Percentiles rank a stretch among this genome's conserved stretches.
phyloP scores from a whole-genome alignment of 2,797 vertebrate species.

The Erethizon dorsatum region DNA sequence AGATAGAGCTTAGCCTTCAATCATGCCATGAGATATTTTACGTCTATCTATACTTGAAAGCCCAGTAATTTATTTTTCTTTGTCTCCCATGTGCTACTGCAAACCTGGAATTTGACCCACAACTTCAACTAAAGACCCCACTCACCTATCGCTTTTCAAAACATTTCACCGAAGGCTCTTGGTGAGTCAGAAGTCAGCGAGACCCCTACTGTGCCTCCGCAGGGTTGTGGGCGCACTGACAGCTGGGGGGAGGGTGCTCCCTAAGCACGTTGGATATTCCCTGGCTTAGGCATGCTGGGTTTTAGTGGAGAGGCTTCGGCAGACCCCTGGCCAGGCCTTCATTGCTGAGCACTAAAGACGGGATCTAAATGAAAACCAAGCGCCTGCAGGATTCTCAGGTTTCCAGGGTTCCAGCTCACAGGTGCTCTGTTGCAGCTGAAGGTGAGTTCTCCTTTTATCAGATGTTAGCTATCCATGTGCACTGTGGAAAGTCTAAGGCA shows the following conservation, averaged over 20 bases:
- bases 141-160: constrained; percentile 82
- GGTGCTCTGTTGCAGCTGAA: constrained; percentile 67
- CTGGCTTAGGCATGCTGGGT: constrained; percentile 73
- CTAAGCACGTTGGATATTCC: constrained; percentile 66
- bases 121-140: constrained; percentile 75
- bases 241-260: constrained; percentile 64
- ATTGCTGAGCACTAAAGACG: constrained; percentile 74
- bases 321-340: constrained; percentile 66
- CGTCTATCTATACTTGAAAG: constrained; percentile 60
- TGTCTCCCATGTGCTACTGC: constrained; percentile 75
- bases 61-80: constrained; percentile 79
- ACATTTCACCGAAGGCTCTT: constrained; percentile 69
- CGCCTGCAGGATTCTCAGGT: constrained; percentile 52
- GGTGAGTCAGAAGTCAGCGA: constrained; percentile 60
- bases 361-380: constrained; percentile 78
- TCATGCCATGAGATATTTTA: constrained; percentile 58
- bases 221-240: constrained; percentile 24
- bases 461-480: constrained; percentile 54
- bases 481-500: background rate
- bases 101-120: constrained; percentile 72
- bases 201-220: constrained; percentile 63
- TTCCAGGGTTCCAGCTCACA: constrained; percentile 64
- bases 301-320: constrained; percentile 70
- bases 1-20: constrained; percentile 55
- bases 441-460: constrained; percentile 30